Percentiles rank a stretch among this genome's conserved stretches.
Conservation (phyloP, 35 echinoderm and acorn worm species). For the Acanthaster planci region DNA sequence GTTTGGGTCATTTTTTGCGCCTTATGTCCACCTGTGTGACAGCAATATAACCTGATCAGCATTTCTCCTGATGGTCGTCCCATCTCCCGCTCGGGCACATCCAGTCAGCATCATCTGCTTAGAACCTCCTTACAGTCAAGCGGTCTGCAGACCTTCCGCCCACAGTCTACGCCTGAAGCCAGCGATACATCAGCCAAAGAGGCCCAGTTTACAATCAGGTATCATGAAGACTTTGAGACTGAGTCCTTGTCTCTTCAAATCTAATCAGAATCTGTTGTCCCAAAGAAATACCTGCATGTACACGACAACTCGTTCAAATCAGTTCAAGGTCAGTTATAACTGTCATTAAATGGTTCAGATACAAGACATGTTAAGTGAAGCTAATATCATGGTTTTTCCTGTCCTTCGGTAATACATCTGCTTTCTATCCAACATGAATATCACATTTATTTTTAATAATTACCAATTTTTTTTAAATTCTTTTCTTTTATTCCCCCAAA, state of each 20-base stretch:
- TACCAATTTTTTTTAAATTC: too few relatives aligned
- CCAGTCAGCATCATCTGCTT: slow-evolving; percentile 50
- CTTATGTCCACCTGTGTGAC: slow-evolving; percentile 10
- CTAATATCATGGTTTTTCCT: too few relatives aligned
- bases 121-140: slow-evolving; percentile 54
- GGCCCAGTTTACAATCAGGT: slow-evolving; percentile 84
- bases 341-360: too few relatives aligned
- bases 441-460: too few relatives aligned
- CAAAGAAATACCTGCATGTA: not conserved
- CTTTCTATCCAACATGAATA: too few relatives aligned
- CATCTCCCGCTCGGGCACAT: slow-evolving; percentile 33
- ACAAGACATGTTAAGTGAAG: too few relatives aligned
- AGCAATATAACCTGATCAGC: slow-evolving; percentile 66
- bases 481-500: too few relatives aligned
- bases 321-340: too few relatives aligned
- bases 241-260: not conserved
- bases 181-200: slow-evolving; percentile 49
- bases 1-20: not conserved
- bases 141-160: slow-evolving; percentile 32
- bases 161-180: slow-evolving; percentile 75
- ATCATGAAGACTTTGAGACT: not conserved
- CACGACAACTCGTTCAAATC: too few relatives aligned
- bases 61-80: slow-evolving; percentile 73
- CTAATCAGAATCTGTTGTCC: too few relatives aligned
- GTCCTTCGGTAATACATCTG: too few relatives aligned